Conservation (phyloP, 2,888 invertebrate genomes). For the Conistra vaccinii region DNA sequence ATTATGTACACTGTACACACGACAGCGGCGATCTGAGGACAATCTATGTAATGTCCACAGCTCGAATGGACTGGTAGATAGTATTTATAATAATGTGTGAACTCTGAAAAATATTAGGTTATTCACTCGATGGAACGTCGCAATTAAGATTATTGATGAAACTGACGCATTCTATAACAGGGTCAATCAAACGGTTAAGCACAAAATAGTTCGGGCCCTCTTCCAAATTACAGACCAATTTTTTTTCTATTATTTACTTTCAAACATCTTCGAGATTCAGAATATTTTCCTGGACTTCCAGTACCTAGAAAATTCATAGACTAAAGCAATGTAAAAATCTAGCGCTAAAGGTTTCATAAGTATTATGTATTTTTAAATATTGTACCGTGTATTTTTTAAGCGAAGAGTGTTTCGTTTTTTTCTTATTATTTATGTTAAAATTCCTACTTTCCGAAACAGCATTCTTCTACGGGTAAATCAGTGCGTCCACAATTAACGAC, state of each 20-base stretch:
- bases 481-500: constrained; percentile 21
- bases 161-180: background rate
- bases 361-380: background rate
- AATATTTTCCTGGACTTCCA: background rate
- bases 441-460: background rate
- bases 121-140: background rate
- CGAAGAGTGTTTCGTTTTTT: background rate
- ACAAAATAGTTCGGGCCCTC: background rate
- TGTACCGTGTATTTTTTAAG: background rate
- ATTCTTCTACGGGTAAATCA: background rate
- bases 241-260: too few species aligned
- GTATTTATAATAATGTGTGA: constrained; percentile 18
- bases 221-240: background rate
- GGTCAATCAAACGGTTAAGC: background rate
- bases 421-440: background rate
- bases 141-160: background rate
- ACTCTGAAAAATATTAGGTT: background rate
- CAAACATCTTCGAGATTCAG: background rate
- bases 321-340: background rate
- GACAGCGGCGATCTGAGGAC: constrained; percentile 80
- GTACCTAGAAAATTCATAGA: background rate
- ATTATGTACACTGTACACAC: constrained; percentile 84
- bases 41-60: constrained; percentile 73
- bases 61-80: constrained; percentile 11
- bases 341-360: background rate